Evolutionary conservation across 1,140 invertebrate genomes (phyloP).

Genomic region (Brachionus asplanchnoidis): DNA sequence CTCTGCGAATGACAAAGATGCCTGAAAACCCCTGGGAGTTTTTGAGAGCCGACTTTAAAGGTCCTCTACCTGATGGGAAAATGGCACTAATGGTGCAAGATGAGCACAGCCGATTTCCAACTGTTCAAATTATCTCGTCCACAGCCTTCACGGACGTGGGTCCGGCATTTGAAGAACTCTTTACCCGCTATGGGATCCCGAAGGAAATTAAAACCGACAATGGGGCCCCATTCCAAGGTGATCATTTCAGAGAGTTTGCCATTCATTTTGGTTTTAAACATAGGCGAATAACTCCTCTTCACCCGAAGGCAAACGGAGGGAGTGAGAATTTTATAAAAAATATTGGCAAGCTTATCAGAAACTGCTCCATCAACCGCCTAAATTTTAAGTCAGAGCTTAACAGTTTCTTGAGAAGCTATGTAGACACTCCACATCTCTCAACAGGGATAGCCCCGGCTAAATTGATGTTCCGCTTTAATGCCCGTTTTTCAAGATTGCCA

Average conservation of each 20-base stretch:
- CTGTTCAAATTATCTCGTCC: conserved; percentile 45
- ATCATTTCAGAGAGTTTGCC: conserved; percentile 41
- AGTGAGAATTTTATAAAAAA: conserved; percentile 42
- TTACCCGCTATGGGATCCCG: conserved; percentile 44
- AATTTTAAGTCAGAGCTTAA: background rate
- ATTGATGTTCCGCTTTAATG: background rate
- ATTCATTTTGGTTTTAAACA: conserved; percentile 41
- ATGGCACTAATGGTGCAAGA: conserved; percentile 47
- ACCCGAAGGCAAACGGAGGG: conserved; percentile 43
- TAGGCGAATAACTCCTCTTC: conserved; percentile 43
- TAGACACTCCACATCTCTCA: background rate
- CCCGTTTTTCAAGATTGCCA: background rate
- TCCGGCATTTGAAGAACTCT: conserved; percentile 41
- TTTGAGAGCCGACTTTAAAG: conserved; percentile 48
- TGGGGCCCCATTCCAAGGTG: conserved; percentile 43
- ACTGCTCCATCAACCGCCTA: background rate
- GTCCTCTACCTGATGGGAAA: conserved; percentile 45
- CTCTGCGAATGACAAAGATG: conserved; percentile 45
- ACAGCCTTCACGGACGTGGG: conserved; percentile 10
- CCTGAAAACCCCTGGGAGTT: conserved; percentile 45
- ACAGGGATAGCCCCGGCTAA: background rate
- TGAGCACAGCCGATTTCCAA: conserved; percentile 48
- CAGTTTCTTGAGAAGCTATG: background rate
- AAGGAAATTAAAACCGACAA: conserved; percentile 43
- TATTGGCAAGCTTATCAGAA: conserved; percentile 38